A percentile compares a stretch with the other conserved stretches of the same genome.
These are phyloP conservation scores for Asbolus verrucosus DNA, from an alignment of 1,140 invertebrate genomes.

Conservation along the genomic window DNA sequence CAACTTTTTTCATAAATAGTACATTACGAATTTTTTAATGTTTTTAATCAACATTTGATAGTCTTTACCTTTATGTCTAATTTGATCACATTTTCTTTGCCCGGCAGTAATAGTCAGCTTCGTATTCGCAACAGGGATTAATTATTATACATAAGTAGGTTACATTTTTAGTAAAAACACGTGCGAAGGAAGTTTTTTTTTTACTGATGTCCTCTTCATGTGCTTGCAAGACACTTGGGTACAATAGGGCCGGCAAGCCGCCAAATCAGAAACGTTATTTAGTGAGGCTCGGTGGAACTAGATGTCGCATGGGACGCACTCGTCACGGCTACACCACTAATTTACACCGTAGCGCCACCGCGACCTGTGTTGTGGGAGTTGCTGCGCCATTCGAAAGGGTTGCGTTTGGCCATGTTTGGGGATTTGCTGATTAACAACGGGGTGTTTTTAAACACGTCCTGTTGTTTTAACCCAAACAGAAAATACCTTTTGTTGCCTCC, in stretches of 20 bases:
- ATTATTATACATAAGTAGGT: neutral
- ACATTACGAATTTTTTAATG: too few relatives aligned
- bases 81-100: too few relatives aligned
- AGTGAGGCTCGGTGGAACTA: slow-evolving; percentile 45
- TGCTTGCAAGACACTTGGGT: slow-evolving; percentile 5
- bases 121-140: too few relatives aligned
- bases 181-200: neutral
- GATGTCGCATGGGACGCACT: slow-evolving; percentile 54
- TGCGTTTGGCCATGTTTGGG: slow-evolving; percentile 44
- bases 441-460: slow-evolving; percentile 23
- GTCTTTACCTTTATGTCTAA: too few relatives aligned
- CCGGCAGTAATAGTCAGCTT: too few relatives aligned
- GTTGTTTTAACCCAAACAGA: slow-evolving; percentile 13
- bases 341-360: slow-evolving; percentile 50
- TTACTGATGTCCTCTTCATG: neutral
- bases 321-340: slow-evolving; percentile 55
- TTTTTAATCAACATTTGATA: too few relatives aligned
- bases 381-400: slow-evolving; percentile 37
- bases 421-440: slow-evolving; percentile 31
- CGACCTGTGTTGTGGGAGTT: slow-evolving; percentile 49
- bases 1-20: too few relatives aligned
- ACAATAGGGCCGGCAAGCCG: slow-evolving; percentile 20
- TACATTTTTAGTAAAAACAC: neutral
- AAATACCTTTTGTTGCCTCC: slow-evolving; percentile 17
- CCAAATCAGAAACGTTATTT: slow-evolving; percentile 51